Evolutionary conservation across 2,113 vertebrate genomes (phyloP).

Genomic region (Lycocorax pyrrhopterus): DNA sequence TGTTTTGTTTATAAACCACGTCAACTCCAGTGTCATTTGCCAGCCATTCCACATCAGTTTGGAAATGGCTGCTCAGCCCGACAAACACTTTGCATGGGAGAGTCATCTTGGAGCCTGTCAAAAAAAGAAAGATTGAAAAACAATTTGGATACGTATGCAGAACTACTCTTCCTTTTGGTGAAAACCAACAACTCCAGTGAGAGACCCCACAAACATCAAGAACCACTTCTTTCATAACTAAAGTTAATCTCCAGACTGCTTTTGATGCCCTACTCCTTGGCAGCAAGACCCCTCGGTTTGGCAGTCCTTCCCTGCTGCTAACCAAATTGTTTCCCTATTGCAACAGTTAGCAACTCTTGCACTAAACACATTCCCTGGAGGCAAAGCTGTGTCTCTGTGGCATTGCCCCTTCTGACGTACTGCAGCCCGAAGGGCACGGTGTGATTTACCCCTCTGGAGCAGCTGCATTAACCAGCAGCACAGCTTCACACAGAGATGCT

Average conservation of each 20-base stretch:
- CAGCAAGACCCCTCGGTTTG: background rate
- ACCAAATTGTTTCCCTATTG: background rate
- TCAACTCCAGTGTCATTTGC: conserved; percentile 62
- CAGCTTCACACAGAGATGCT: background rate
- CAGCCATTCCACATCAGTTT: conserved; percentile 66
- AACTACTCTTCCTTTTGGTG: background rate
- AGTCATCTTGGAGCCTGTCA: conserved; percentile 70
- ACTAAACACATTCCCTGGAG: background rate
- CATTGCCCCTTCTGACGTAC: background rate
- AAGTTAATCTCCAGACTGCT: background rate
- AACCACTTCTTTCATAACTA: background rate
- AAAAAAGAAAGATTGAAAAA: background rate
- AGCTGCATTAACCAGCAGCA: background rate
- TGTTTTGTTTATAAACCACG: conserved; percentile 23
- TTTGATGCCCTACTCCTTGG: background rate
- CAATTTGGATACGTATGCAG: background rate
- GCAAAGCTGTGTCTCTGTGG: background rate
- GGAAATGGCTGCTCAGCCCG: conserved; percentile 11
- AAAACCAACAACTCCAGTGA: background rate
- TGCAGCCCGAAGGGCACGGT: background rate
- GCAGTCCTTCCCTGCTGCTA: background rate
- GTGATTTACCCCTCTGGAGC: background rate
- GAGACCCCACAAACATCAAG: background rate
- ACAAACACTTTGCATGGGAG: conserved; percentile 76
- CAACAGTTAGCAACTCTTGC: background rate